These are phyloP conservation scores for Falcaria lacertinaria DNA, from an alignment of 2,888 invertebrate species.

Conservation along the genomic window DNA sequence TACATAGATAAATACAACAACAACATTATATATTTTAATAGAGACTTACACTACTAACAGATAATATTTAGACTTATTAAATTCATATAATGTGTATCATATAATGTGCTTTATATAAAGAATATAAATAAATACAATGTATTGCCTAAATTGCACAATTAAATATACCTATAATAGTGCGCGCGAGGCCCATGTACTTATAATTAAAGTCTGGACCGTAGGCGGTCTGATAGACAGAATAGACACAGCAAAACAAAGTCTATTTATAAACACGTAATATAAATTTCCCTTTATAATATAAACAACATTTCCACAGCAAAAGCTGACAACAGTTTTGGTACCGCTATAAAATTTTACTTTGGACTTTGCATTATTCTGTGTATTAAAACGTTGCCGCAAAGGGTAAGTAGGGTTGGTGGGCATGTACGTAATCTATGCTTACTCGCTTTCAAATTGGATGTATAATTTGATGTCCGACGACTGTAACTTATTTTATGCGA, in stretches of 20 bases:
- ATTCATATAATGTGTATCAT: no score
- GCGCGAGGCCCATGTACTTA: no score
- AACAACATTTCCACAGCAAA: background rate
- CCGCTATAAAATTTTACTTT: conserved; percentile 37
- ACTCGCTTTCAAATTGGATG: conserved; percentile 39
- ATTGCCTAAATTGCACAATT: no score
- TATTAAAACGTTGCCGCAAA: conserved; percentile 26
- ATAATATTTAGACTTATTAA: no score
- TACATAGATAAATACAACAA: no score
- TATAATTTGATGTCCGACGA: conserved; percentile 36
- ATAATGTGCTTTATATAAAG: no score
- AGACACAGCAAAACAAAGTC: background rate
- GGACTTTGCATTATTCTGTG: conserved; percentile 35
- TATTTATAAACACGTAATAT: background rate
- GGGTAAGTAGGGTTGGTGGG: conserved; percentile 31
- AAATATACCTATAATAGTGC: no score
- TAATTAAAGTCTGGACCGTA: no score
- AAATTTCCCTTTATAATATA: background rate
- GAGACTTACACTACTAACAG: no score
- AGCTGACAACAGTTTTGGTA: conserved; percentile 2
- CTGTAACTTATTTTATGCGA: conserved; percentile 49
- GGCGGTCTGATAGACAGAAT: no score
- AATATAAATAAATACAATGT: no score
- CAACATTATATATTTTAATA: no score
- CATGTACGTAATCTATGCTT: conserved; percentile 40